Evolutionary conservation across 2,888 invertebrate genomes (phyloP).

Genomic region (Pinctada fucata): DNA sequence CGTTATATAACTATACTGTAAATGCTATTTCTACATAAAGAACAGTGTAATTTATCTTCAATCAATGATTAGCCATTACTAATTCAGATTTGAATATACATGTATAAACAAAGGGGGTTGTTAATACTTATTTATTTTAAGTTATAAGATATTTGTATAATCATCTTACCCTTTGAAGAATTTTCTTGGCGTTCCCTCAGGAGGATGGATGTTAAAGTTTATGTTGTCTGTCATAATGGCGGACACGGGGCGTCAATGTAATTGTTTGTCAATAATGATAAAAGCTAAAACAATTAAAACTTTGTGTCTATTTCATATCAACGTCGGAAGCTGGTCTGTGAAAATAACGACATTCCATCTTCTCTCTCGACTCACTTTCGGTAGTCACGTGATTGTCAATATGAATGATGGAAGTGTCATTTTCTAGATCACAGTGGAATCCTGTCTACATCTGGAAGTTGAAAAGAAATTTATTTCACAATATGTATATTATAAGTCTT

Average conservation of each 20-base stretch:
- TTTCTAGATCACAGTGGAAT: too few species aligned
- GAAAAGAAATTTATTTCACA: too few species aligned
- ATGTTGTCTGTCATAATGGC: conserved; percentile 24
- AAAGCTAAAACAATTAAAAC: not conserved
- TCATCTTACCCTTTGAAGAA: conserved; percentile 34
- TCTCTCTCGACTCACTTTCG: conserved; percentile 4
- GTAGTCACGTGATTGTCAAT: conserved; percentile 18
- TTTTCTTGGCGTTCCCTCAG: conserved; percentile 37
- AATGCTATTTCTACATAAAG: too few species aligned
- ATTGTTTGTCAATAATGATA: conserved; percentile 14
- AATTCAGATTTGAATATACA: too few species aligned
- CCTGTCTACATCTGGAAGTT: too few species aligned
- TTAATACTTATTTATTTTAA: too few species aligned
- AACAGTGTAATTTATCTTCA: too few species aligned
- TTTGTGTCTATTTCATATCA: not conserved
- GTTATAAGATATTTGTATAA: too few species aligned
- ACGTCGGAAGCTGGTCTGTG: not conserved
- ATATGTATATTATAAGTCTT: too few species aligned
- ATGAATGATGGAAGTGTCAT: not conserved
- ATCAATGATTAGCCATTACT: too few species aligned
- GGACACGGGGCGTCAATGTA: not conserved
- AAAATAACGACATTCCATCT: conserved; percentile 14
- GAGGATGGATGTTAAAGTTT: conserved; percentile 39
- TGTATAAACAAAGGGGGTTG: too few species aligned
- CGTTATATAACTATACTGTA: too few species aligned